Evolutionary conservation across 2,113 vertebrate species (phyloP).

Genomic region (Corythoichthys intestinalis): DNA sequence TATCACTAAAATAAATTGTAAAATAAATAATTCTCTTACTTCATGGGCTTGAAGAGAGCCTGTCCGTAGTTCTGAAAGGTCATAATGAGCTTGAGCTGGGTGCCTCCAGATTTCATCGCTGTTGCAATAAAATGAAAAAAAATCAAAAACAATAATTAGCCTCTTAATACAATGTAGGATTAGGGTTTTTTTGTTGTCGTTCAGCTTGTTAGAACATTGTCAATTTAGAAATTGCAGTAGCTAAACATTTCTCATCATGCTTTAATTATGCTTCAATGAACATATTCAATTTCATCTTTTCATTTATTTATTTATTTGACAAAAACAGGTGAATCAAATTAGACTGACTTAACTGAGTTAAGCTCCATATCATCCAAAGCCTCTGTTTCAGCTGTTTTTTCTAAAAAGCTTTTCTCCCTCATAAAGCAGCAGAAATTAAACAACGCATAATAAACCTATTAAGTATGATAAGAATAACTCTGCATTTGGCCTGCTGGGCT

Average conservation of each 20-base stretch:
- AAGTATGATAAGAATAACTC: slow-evolving; percentile 1
- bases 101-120: slow-evolving; percentile 99
- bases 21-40: slow-evolving; percentile 77
- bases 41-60: slow-evolving; percentile 98
- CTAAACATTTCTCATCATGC: neutral
- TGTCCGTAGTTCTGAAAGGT: slow-evolving; percentile 99
- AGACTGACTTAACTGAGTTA: neutral
- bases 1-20: neutral
- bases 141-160: neutral
- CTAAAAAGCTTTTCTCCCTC: neutral
- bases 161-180: neutral
- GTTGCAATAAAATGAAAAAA: slow-evolving; percentile 39
- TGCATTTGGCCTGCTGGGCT: neutral
- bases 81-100: slow-evolving; percentile 98
- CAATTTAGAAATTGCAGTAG: neutral
- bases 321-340: neutral
- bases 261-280: neutral
- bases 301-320: neutral
- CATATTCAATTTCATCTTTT: neutral
- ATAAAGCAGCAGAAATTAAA: neutral
- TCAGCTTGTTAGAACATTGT: neutral
- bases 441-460: slow-evolving; percentile 3
- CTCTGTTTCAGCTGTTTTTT: neutral
- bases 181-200: neutral
- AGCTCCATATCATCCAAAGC: neutral